Percentiles rank a stretch among this genome's conserved stretches.
Evolutionary conservation across 2,888 invertebrate genomes (phyloP).

Genomic region (Archips crataeganus): DNA sequence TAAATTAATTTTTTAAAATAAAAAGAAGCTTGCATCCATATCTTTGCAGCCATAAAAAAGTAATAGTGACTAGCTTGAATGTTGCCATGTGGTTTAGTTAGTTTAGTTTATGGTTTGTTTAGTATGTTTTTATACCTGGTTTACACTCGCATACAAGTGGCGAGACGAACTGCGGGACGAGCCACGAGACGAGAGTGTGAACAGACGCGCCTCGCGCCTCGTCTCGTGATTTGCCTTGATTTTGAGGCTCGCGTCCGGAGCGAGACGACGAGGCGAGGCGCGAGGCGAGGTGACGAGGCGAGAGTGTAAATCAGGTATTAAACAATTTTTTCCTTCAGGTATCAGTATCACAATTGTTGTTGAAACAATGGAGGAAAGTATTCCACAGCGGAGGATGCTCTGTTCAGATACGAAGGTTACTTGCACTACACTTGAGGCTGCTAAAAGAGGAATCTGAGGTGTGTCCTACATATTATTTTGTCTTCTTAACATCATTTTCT

Average conservation of each 20-base stretch:
- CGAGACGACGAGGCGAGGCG: no score
- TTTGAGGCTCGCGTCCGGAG: no score
- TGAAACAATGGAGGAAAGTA: constrained; percentile 81
- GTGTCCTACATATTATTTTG: neutral
- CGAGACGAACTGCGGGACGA: no score
- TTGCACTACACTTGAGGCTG: constrained; percentile 72
- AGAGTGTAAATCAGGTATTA: no score
- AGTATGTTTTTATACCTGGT: neutral
- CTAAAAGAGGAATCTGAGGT: constrained; percentile 76
- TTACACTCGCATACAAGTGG: no score
- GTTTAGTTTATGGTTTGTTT: constrained; percentile 9
- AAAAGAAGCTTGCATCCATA: neutral
- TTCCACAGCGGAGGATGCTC: constrained; percentile 66
- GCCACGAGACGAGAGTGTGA: no score
- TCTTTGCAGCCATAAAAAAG: no score
- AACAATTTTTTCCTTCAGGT: constrained; percentile 65
- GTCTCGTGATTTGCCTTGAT: no score
- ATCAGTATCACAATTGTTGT: constrained; percentile 82
- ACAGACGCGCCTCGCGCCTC: no score
- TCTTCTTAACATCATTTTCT: no score
- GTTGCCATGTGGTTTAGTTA: neutral
- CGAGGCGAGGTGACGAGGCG: no score
- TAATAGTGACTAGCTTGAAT: neutral
- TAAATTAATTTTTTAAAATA: constrained; percentile 57
- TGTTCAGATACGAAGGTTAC: constrained; percentile 74